These are phyloP conservation scores for Idaea aversata DNA, from an alignment of 2,888 invertebrate genomes.

Conservation along the genomic window DNA sequence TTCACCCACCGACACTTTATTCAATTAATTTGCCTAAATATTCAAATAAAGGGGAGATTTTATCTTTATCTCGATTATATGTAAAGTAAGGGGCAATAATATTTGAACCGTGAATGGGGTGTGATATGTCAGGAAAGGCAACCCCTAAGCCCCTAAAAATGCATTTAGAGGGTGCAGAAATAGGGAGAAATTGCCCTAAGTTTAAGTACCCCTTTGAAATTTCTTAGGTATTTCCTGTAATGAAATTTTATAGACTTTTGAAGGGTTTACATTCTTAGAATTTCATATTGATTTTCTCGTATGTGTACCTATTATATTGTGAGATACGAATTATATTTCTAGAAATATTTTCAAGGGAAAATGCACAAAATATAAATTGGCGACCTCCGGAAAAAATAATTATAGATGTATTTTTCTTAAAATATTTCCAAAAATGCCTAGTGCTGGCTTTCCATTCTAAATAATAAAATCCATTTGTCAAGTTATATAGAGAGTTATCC, in stretches of 20 bases:
- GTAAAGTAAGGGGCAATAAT: neutral
- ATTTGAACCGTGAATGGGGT: neutral
- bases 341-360: too few species aligned
- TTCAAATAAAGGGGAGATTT: constrained; percentile 1
- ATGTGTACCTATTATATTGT: too few species aligned
- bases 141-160: neutral
- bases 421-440: too few species aligned
- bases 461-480: too few species aligned
- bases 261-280: neutral
- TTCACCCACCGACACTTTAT: too few species aligned
- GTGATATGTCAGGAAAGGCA: neutral
- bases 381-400: too few species aligned
- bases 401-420: too few species aligned
- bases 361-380: too few species aligned
- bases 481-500: too few species aligned
- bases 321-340: too few species aligned
- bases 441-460: too few species aligned
- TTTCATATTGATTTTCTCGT: too few species aligned
- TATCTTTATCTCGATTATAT: neutral
- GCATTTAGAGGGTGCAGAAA: neutral
- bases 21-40: neutral
- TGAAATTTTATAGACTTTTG: neutral
- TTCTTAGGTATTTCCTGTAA: neutral
- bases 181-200: neutral
- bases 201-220: neutral